These are phyloP conservation scores for Aplysina aerophoba DNA, from an alignment of 37 sponge, comb jelly and placozoan genomes.

Conservation along the genomic window DNA sequence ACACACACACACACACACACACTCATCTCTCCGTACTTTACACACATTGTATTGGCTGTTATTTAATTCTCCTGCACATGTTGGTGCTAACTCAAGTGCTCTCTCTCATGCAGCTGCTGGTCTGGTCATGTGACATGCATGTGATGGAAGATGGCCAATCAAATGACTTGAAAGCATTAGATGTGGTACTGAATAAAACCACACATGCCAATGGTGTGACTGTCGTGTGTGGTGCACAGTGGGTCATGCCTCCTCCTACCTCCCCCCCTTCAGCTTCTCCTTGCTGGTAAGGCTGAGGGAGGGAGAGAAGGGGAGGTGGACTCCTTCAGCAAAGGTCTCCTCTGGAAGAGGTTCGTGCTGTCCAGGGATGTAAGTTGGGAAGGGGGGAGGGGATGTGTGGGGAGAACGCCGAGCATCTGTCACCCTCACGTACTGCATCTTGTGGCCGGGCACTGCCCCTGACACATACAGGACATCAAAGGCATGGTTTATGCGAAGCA, in stretches of 20 bases:
- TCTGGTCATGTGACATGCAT: conserved; percentile 18
- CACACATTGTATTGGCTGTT: too few species aligned
- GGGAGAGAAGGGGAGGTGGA: conserved; percentile 55
- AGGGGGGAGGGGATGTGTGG: conserved; percentile 55
- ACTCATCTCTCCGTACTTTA: too few species aligned
- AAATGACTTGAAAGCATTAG: neutral
- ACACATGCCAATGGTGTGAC: too few species aligned
- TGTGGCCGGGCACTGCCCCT: conserved; percentile 82
- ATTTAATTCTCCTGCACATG: too few species aligned
- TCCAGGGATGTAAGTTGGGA: conserved; percentile 60
- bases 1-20: too few species aligned
- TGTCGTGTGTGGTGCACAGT: too few species aligned
- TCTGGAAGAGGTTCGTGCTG: conserved; percentile 37
- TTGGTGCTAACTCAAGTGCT: too few species aligned
- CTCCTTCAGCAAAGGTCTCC: conserved; percentile 65
- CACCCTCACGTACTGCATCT: conserved; percentile 60
- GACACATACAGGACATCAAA: conserved; percentile 84
- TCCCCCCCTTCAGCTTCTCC: neutral
- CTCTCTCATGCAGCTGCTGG: too few species aligned
- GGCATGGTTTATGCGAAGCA: conserved; percentile 75
- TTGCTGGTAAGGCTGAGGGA: neutral
- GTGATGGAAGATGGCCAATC: conserved; percentile 13
- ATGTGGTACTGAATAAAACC: conserved; percentile 4
- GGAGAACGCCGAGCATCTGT: conserved; percentile 71
- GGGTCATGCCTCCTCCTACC: neutral